Base-by-base conservation (phyloP, 2,888 invertebrate genomes). In the Microctonus aethiopoides region DNA sequence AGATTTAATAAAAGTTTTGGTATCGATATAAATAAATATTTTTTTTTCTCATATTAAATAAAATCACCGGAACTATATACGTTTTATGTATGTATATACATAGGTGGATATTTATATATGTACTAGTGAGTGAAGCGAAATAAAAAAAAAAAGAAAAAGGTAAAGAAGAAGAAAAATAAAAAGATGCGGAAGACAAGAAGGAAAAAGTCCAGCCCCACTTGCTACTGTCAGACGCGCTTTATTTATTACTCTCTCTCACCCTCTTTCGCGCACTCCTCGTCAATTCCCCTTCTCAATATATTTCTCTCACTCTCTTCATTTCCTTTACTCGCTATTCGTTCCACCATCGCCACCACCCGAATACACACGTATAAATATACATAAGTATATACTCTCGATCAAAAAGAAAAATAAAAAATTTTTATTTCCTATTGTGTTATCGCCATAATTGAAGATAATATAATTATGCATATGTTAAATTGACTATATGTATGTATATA, bases 221-320 rank as follows among this genome's bases (percentile, higher is more conserved):
- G 80, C 76, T 72, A 77, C 74, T 81, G 81, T 80, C 80, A 79
- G 77, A 51, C 70, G 61, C 68, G 70, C 74, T 41, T 83, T 81
- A 83, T 79, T 81, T 82, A 83, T 83, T 78, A 75, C 75, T 68
- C 71, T 72, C 59, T 66, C 63, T 57, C 70, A 75, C 68, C 72
- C 68, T 62, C 67, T 68, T 32, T 64, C 60, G 7, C 29, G 7
- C 3, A 29, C 7, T 5, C 29, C 29, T 5, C 7, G 29, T 29
- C 29, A 29, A 29, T 29, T 29, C 29, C 29, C 29, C 7, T 29
- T 7, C 29, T 7, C 29, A 29, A 29, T 29, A 29, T 29, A 3
- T 7, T 29, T 29, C 7, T 29, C 29, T 29, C 29, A 29, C 29
- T 29, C 29, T 29, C 29, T 29, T 29, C 29, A 52, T 52, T 52